A percentile compares a stretch with the other conserved stretches of the same genome.
phyloP scores from a whole-genome alignment of 2,888 invertebrate genomes.

The Eupithecia dodoneata region DNA sequence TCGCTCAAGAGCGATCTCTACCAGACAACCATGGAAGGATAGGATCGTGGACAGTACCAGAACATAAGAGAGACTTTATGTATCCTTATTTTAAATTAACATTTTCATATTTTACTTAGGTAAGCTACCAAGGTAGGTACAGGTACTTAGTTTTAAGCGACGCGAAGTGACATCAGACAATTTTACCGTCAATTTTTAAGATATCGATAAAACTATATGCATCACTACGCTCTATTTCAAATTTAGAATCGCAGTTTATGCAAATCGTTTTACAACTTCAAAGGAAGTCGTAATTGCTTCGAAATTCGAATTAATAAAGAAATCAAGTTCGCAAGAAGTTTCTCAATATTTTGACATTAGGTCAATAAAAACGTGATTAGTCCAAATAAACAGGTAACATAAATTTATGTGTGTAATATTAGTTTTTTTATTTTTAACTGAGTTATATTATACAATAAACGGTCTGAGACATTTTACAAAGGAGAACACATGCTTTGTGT shows the following conservation, averaged over 20 bases:
- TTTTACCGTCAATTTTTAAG: neutral
- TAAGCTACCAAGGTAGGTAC: no score
- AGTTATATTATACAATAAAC: no score
- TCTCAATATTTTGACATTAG: slow-evolving; percentile 19
- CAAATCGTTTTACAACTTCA: slow-evolving; percentile 36
- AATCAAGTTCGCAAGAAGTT: slow-evolving; percentile 29
- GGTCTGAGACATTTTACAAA: no score
- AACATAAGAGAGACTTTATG: no score
- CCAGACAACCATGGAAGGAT: no score
- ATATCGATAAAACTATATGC: slow-evolving; percentile 1
- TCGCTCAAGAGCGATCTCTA: no score
- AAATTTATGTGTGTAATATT: neutral
- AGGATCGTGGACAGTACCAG: no score
- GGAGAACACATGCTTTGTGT: no score
- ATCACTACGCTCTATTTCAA: slow-evolving; percentile 18
- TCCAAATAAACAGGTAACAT: slow-evolving; percentile 26
- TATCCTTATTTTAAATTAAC: no score
- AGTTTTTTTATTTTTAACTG: no score
- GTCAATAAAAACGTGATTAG: slow-evolving; percentile 17
- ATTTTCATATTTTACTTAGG: no score
- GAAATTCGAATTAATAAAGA: slow-evolving; percentile 26
- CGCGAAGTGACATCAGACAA: neutral
- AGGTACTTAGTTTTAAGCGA: neutral
- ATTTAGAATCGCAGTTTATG: slow-evolving; percentile 28
- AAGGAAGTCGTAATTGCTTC: slow-evolving; percentile 36